Conservation (phyloP, 2,113 vertebrate species). For the Rhinolophus sinicus region DNA sequence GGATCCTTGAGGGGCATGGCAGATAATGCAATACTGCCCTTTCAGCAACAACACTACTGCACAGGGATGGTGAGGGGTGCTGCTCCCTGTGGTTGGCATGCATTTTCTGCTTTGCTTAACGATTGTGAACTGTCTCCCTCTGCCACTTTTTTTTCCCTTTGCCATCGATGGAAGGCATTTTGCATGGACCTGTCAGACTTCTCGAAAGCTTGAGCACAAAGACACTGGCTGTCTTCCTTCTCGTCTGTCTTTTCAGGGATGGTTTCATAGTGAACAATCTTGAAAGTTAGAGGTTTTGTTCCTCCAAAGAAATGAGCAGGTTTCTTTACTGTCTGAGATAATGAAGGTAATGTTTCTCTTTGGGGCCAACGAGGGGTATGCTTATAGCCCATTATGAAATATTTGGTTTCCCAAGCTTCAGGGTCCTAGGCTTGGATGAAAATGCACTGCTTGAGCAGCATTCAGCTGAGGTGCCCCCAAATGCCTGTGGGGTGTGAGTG, state of each 20-base stretch:
- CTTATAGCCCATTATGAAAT: background rate
- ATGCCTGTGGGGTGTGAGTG: accelerated
- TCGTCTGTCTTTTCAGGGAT: background rate
- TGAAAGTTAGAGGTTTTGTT: background rate
- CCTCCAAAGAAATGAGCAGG: too few species aligned
- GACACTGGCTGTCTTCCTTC: too few species aligned
- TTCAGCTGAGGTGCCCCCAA: accelerated
- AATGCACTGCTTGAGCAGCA: accelerated
- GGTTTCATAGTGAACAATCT: background rate
- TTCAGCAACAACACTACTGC: too few species aligned
- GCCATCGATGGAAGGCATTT: background rate
- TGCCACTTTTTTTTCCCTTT: background rate
- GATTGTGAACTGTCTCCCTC: background rate
- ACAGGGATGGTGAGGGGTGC: too few species aligned
- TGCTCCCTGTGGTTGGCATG: background rate
- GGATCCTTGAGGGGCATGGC: background rate
- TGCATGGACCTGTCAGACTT: background rate
- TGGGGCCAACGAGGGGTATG: background rate
- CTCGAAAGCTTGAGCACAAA: background rate
- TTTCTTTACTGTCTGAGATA: background rate
- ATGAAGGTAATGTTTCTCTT: background rate
- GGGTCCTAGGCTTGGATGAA: too few species aligned
- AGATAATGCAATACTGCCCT: too few species aligned
- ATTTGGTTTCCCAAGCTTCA: background rate
- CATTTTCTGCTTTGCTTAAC: background rate